Percentiles rank a stretch among this genome's conserved stretches.
phyloP scores from a whole-genome alignment of 2,888 invertebrate species.

The Allophyes oxyacanthae region DNA sequence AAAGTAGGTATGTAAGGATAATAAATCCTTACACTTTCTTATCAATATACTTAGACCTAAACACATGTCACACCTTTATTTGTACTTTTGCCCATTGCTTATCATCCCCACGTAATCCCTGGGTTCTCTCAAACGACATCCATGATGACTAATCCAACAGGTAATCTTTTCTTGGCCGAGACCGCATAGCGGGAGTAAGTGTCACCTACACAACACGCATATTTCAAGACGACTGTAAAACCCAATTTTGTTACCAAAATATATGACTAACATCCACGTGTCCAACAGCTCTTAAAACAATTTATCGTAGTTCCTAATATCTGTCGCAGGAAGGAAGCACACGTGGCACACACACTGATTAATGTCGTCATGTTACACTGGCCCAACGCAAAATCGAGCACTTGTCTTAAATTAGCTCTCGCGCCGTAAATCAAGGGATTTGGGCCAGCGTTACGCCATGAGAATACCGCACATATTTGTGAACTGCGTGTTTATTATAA shows the following conservation, averaged over 20 bases:
- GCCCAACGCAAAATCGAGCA: constrained; percentile 66
- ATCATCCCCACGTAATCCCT: too few species aligned
- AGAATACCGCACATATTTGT: constrained; percentile 72
- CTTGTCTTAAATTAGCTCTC: constrained; percentile 80
- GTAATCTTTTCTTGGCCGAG: too few species aligned
- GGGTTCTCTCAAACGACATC: too few species aligned
- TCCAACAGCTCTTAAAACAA: constrained; percentile 39
- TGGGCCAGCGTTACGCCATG: constrained; percentile 75
- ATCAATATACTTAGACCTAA: too few species aligned
- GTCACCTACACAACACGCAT: constrained; percentile 13
- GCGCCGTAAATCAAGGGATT: constrained; percentile 79
- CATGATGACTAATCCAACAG: too few species aligned
- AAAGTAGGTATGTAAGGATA: too few species aligned
- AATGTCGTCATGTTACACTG: constrained; percentile 40
- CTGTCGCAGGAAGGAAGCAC: constrained; percentile 43
- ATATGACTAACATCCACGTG: constrained; percentile 27
- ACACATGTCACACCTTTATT: too few species aligned
- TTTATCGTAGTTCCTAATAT: constrained; percentile 39
- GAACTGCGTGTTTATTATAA: constrained; percentile 70
- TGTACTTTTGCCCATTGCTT: too few species aligned
- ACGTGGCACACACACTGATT: constrained; percentile 39
- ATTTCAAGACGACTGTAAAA: constrained; percentile 23
- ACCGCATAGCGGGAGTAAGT: neutral
- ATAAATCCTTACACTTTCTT: too few species aligned
- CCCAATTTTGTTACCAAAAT: constrained; percentile 20